phyloP scores from a whole-genome alignment of 1,140 invertebrate species.

The Cepaea nemoralis region DNA sequence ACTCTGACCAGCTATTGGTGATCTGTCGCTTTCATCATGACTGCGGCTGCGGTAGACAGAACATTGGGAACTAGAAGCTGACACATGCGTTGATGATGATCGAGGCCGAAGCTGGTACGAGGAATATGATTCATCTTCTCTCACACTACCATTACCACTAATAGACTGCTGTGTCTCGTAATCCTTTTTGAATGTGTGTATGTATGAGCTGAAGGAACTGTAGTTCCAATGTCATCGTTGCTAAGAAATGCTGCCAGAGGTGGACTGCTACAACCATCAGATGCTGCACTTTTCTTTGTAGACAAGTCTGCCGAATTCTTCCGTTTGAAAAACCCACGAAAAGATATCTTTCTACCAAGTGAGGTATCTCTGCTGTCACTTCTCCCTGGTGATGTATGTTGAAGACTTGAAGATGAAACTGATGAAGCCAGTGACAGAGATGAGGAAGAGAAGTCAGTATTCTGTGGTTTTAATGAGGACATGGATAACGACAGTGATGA shows the following conservation, averaged over 20 bases:
- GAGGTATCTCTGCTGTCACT: slow-evolving; percentile 45
- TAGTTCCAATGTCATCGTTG: slow-evolving; percentile 59
- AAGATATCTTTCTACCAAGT: slow-evolving; percentile 54
- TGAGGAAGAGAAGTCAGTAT: slow-evolving; percentile 6
- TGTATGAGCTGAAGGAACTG: background rate
- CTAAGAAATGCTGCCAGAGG: slow-evolving; percentile 61
- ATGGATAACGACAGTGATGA: slow-evolving; percentile 37
- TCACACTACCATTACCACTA: background rate
- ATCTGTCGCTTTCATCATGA: slow-evolving; percentile 9
- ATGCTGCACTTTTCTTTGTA: slow-evolving; percentile 19
- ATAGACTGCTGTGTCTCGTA: background rate
- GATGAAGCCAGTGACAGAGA: slow-evolving; percentile 20
- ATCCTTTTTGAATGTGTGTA: background rate
- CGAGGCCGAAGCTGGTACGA: background rate
- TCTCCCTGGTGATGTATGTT: slow-evolving; percentile 23
- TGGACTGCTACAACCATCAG: slow-evolving; percentile 50
- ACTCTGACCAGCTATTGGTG: background rate
- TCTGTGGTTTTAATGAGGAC: slow-evolving; percentile 14
- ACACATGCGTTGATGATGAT: background rate
- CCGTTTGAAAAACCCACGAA: slow-evolving; percentile 60
- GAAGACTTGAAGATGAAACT: background rate
- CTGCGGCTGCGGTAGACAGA: background rate
- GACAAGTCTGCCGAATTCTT: slow-evolving; percentile 50
- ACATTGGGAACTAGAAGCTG: background rate
- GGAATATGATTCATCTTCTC: background rate